phyloP scores from a whole-genome alignment of 2,797 vertebrate species.

The Sebastiscus albofasciatus region DNA sequence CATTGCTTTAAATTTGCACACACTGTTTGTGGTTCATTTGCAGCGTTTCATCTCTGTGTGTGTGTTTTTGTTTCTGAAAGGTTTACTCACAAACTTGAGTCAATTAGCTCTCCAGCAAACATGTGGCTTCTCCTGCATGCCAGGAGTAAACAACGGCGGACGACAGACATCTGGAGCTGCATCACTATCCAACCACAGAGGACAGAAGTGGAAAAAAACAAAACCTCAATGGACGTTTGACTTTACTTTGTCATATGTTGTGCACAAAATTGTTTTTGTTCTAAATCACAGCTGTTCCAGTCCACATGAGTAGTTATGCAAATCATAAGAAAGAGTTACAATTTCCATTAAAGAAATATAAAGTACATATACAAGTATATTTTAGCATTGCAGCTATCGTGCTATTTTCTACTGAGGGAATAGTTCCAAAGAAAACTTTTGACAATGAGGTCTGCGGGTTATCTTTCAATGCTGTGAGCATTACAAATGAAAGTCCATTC shows the following conservation, averaged over 20 bases:
- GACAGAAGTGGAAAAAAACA: not conserved
- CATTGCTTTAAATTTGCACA: not conserved
- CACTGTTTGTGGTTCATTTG: not conserved
- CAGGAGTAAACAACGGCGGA: not conserved
- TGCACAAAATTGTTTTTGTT: not conserved
- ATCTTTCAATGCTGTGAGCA: not conserved
- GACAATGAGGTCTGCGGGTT: not conserved
- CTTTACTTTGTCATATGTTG: not conserved
- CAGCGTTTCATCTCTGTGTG: not conserved
- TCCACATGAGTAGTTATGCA: not conserved
- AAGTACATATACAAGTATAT: too few relatives aligned
- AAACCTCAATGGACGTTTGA: not conserved
- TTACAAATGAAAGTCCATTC: not conserved
- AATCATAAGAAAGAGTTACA: not conserved
- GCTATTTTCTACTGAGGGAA: not conserved
- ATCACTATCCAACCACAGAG: not conserved
- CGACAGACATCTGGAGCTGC: conserved; percentile 4
- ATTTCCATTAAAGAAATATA: not conserved
- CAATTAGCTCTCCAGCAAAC: conserved; percentile 26
- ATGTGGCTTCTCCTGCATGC: conserved; percentile 9
- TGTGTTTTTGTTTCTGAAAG: not conserved
- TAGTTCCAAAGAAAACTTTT: not conserved
- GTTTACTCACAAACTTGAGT: conserved; percentile 6
- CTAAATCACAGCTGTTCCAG: not conserved
- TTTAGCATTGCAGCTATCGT: too few relatives aligned